Evolutionary conservation across 2,888 invertebrate genomes (phyloP).

Genomic region (Pantelozetes paolii): DNA sequence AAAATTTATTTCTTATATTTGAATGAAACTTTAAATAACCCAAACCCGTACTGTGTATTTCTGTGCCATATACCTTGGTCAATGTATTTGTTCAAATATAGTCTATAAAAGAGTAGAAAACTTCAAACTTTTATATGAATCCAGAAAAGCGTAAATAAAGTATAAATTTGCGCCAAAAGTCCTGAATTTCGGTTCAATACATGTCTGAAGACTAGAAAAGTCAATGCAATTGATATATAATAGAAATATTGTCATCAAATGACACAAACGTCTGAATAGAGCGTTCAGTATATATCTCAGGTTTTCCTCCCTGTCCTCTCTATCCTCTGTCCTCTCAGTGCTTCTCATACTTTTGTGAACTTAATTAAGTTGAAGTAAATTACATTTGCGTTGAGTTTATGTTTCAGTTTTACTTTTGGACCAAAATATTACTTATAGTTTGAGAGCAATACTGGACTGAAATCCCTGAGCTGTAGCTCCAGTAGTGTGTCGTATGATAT

Average conservation of each 20-base stretch:
- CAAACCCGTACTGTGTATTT: too few relatives aligned
- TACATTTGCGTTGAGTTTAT: slow-evolving; percentile 30
- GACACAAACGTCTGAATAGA: background rate
- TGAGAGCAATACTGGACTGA: background rate
- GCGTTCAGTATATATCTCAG: background rate
- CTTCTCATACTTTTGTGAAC: background rate
- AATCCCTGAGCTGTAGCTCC: slow-evolving; percentile 8
- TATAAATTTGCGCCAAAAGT: background rate
- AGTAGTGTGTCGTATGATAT: slow-evolving; percentile 29
- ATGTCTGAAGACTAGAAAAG: background rate
- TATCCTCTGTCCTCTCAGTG: too few relatives aligned
- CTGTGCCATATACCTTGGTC: too few relatives aligned
- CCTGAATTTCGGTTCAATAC: background rate
- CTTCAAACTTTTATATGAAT: background rate
- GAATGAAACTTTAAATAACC: too few relatives aligned
- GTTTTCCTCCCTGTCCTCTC: background rate
- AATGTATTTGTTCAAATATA: too few relatives aligned
- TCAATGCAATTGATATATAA: background rate
- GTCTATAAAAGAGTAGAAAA: background rate
- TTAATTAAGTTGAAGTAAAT: slow-evolving; percentile 35
- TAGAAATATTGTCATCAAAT: background rate
- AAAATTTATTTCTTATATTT: too few relatives aligned
- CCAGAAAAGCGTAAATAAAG: slow-evolving; percentile 6
- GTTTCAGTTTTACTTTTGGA: slow-evolving; percentile 18
- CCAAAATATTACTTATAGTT: slow-evolving; percentile 1